Conservation (phyloP, 2,797 vertebrate genomes). For the Gobio occitaniae region DNA sequence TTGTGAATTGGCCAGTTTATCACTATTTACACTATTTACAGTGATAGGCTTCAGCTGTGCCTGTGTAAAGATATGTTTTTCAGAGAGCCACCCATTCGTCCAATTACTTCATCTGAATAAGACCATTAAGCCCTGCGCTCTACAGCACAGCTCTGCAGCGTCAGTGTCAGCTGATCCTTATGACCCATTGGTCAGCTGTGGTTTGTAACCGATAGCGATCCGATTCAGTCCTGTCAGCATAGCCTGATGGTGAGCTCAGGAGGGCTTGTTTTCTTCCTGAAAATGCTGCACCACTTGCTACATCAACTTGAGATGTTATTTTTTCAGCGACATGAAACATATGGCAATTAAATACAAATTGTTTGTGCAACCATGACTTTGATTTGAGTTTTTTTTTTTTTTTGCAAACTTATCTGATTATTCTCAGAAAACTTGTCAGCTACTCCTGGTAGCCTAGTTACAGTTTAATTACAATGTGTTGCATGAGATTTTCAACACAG, state of each 20-base stretch:
- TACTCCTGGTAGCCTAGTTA: neutral
- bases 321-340: neutral
- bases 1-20: conserved; percentile 31
- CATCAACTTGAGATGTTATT: neutral
- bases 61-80: conserved; percentile 4
- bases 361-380: neutral
- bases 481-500: conserved; percentile 12
- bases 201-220: conserved; percentile 55
- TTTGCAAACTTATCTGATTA: neutral
- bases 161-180: conserved; percentile 43
- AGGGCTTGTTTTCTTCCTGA: conserved; percentile 33
- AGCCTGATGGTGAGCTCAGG: conserved; percentile 37
- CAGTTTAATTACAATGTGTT: neutral
- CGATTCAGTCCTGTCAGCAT: conserved; percentile 45
- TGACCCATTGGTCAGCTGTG: conserved; percentile 43
- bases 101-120: conserved; percentile 17
- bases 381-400: neutral
- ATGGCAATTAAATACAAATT: conserved; percentile 17
- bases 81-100: neutral
- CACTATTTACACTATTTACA: conserved; percentile 23
- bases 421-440: conserved; percentile 2
- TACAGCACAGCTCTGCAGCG: conserved; percentile 3
- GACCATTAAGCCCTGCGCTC: neutral
- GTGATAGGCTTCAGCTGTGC: conserved; percentile 2
- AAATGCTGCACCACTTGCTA: neutral